Evolutionary conservation across 1,140 invertebrate species (phyloP), one percentile per base, ranked within the genome.

Genomic region (Myzus persicae): DNA sequence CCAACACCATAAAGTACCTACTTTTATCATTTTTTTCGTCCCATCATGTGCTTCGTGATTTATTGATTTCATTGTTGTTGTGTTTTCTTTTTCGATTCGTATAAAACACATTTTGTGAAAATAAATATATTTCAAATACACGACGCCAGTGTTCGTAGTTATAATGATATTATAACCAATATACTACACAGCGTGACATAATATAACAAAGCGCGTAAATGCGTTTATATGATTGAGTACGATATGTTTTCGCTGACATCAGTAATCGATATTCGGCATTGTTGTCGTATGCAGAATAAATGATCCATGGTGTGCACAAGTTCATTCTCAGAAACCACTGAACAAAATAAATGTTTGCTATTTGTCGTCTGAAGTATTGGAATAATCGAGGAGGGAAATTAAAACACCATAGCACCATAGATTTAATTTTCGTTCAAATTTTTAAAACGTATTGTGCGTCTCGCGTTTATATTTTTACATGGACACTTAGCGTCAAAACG

Each of bases 241-340:
- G n/a, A 76, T 18, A 76, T 14, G 14, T 76, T 76, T 76, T 76
- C n/a, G 59, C 59, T 76, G 59, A 76, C 59, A 76, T n/a, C 59
- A 14, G 59, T 76, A n/a, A 76, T 76, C 59, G 59, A 36, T 14
- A 76, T 76, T 18, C n/a, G 14, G n/a, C 31, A 6, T 76, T 76
- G 59, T n/a, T 76, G 59, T 76, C n/a, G 59, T n/a, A n/a, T n/a
- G 59, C 31, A 76, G n/a, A 76, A 76, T 76, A 76, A 67, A 67
- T 18, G 31, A 76, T 18, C 36, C 14, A n/a, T 18, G 4, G 59
- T 76, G 8, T 14, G 59, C 59, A 67, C 31, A 11, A 26, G 59
- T 76, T n/a, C n/a, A 14, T 76, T 76, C 59, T 76, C 14, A 4
- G 31, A 76, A 76, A 76, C 31, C 31, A 36, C 59, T 18, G 31